These are phyloP conservation scores for Furcifer pardalis DNA, from an alignment of 2,797 vertebrate species.

Conservation along the genomic window DNA sequence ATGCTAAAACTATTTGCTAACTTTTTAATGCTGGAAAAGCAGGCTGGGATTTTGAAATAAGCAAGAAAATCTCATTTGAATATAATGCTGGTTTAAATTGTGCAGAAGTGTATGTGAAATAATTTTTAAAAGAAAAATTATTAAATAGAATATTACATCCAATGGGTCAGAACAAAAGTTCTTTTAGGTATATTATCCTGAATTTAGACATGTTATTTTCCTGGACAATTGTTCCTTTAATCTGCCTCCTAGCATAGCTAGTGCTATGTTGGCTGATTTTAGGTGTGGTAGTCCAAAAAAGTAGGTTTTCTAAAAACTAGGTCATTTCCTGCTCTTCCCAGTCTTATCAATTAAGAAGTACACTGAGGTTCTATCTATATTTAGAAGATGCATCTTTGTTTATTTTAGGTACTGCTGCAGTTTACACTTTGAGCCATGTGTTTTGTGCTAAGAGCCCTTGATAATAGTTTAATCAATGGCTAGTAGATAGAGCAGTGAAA, in stretches of 20 bases:
- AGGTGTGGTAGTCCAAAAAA: too few relatives aligned
- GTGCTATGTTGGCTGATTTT: too few relatives aligned
- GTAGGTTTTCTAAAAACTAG: too few relatives aligned
- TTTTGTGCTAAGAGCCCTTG: neutral
- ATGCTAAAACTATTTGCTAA: too few relatives aligned
- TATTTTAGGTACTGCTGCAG: neutral
- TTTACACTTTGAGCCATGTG: conserved; percentile 6
- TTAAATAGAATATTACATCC: neutral
- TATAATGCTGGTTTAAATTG: too few relatives aligned
- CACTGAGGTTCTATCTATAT: neutral
- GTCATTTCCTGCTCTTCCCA: neutral
- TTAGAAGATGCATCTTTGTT: neutral
- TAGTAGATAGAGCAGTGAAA: neutral
- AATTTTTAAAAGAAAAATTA: neutral
- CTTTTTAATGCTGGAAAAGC: too few relatives aligned
- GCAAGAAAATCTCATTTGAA: too few relatives aligned
- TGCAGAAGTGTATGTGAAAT: neutral
- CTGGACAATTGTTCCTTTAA: too few relatives aligned
- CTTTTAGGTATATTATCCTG: neutral
- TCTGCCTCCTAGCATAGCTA: too few relatives aligned
- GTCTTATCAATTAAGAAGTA: neutral
- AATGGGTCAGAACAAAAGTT: neutral
- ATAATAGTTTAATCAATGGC: conserved; percentile 15
- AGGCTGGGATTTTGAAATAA: too few relatives aligned
- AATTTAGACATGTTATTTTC: too few relatives aligned